A percentile compares a stretch with the other conserved stretches of the same genome.
These are phyloP conservation scores for Acheta domesticus DNA, from an alignment of 2,888 invertebrate genomes.

Conservation along the genomic window DNA sequence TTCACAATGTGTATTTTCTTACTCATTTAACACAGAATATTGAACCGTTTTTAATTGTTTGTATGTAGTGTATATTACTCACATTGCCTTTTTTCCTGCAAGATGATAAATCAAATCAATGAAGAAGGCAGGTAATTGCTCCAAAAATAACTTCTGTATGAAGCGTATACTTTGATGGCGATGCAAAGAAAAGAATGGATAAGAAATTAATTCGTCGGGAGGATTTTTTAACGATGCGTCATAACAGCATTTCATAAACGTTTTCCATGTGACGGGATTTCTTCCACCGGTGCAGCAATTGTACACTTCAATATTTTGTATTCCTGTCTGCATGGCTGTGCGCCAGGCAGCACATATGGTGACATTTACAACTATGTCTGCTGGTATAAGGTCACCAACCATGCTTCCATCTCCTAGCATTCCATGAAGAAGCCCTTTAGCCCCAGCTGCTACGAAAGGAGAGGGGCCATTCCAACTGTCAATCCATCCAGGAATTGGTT, in stretches of 20 bases:
- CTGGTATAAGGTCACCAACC: conserved; percentile 85
- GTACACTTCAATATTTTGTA: conserved; percentile 49
- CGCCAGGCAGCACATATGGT: conserved; percentile 91
- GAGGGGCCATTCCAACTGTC: conserved; percentile 95
- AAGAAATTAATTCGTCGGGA: conserved; percentile 52
- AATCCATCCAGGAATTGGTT: conserved; percentile 90
- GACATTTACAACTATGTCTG: conserved; percentile 88
- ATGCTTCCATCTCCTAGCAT: conserved; percentile 79
- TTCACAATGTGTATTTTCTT: not conserved
- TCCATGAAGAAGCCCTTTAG: conserved; percentile 71
- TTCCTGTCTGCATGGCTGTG: conserved; percentile 64
- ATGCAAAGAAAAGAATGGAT: conserved; percentile 44
- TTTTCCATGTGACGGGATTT: conserved; percentile 56
- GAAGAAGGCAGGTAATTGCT: conserved; percentile 55
- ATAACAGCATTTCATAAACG: conserved; percentile 47
- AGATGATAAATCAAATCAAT: conserved; percentile 51
- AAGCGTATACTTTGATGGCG: conserved; percentile 48
- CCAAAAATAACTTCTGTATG: conserved; percentile 51
- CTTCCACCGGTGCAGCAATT: conserved; percentile 56
- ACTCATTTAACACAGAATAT: not conserved
- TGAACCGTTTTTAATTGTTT: too few relatives aligned
- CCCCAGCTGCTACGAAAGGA: conserved; percentile 57
- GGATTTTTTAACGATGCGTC: conserved; percentile 48
- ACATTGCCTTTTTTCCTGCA: conserved; percentile 51
- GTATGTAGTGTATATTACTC: conserved; percentile 29